Base-by-base conservation (phyloP, 2,888 invertebrate species). In the Rhagonycha fulva region DNA sequence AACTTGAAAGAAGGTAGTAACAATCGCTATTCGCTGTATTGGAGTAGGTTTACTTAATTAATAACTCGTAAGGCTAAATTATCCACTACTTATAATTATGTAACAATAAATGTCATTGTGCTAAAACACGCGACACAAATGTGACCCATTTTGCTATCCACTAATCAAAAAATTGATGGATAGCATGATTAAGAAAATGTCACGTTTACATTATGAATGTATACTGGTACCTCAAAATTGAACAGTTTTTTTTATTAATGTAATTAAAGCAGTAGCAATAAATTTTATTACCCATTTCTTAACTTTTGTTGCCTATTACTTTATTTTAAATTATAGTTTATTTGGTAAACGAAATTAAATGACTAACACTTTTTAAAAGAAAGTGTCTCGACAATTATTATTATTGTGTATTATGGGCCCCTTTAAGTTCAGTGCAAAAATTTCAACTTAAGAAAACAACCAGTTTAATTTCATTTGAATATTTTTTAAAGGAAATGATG, bases 71-170 rank as follows among this genome's bases (percentile, higher is more conserved):
- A 67, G 26, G 67, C 67, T 67, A 66, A 66, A 66, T 66, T 66
- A 66, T n/a, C 23, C 26, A 14, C 63, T 66, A 19, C 47, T 47
- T 66, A 14, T 66, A 66, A 23, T 66, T 24, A 66, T 66, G 63
- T 66, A 66, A 66, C 63, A 47, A 69, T 69, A 74, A 28, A 68
- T 28, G 14, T 26, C 62, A 70, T 74, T 74, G 70, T 71, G 47
- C 70, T 72, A n/a, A 24, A 67, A 63, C 76, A 74, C 76, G 74
- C 74, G 76, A 76, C 62, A 30, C 62, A 68, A 76, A 67, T 74
- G 62, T 67, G 73, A 70, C 74, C 73, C 62, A 76, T 66, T 66
- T 66, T 23, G 23, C 63, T 24, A 62, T 62, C 47, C n/a, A 47
- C 7, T n/a, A 32, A 47, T 47, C 26, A 47, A n/a, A n/a, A 47